Evolutionary conservation across 2,113 vertebrate genomes (phyloP).

Genomic region (Sialia sialis): DNA sequence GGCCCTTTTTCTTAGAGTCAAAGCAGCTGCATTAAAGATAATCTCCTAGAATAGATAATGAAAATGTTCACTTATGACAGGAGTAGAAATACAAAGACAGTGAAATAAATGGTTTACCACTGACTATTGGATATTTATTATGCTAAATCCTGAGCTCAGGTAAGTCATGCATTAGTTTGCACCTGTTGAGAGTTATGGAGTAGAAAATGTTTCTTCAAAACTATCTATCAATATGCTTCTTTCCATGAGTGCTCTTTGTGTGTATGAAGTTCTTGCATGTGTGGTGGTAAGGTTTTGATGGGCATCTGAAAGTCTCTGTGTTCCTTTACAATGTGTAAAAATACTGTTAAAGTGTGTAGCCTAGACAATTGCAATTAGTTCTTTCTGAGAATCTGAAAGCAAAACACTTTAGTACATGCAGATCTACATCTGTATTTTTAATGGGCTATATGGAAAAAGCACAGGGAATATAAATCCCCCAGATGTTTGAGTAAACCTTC

Average conservation of each 20-base stretch:
- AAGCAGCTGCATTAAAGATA: background rate
- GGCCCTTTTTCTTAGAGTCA: background rate
- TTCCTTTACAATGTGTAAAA: background rate
- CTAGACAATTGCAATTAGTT: background rate
- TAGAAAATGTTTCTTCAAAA: background rate
- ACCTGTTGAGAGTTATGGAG: background rate
- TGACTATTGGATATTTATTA: background rate
- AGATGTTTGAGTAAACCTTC: background rate
- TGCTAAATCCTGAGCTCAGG: background rate
- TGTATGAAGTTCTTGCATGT: background rate
- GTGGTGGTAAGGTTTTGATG: background rate
- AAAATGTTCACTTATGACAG: background rate
- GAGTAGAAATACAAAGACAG: background rate
- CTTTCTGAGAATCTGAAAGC: background rate
- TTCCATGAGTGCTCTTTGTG: background rate
- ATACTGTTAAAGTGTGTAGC: too few relatives aligned
- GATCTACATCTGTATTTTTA: background rate
- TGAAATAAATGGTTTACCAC: background rate
- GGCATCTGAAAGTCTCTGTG: background rate
- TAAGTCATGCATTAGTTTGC: background rate
- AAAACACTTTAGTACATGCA: rapidly evolving
- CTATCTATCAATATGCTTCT: background rate
- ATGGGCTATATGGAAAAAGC: background rate
- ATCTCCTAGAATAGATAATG: background rate
- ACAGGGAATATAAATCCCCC: background rate